These are phyloP conservation scores for Ectropis grisescens DNA, from an alignment of 1,140 invertebrate genomes.

Conservation along the genomic window DNA sequence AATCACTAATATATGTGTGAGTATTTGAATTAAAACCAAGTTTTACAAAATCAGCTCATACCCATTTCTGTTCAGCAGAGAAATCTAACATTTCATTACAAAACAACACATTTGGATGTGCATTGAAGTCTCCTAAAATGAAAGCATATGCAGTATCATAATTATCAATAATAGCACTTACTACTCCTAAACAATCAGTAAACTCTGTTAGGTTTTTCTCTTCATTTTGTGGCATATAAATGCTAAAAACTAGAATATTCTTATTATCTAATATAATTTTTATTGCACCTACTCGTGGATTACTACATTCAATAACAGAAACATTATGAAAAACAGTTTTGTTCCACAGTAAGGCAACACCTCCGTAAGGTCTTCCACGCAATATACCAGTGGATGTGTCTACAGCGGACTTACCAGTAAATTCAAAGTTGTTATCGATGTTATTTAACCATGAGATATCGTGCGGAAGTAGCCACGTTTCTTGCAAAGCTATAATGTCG, in stretches of 20 bases:
- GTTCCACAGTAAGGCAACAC: constrained; percentile 10
- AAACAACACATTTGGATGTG: background rate
- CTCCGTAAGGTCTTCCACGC: constrained; percentile 9
- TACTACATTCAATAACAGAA: background rate
- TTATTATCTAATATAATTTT: background rate
- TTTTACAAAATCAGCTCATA: background rate
- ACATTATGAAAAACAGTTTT: background rate
- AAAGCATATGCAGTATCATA: background rate
- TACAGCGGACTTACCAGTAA: constrained; percentile 10
- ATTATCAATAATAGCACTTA: background rate
- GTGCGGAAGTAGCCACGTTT: constrained; percentile 12
- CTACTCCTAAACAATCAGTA: background rate
- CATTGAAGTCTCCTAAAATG: background rate
- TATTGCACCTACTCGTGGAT: background rate
- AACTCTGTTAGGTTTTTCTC: background rate
- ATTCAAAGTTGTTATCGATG: constrained; percentile 8
- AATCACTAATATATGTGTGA: background rate
- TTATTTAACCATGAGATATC: constrained; percentile 6
- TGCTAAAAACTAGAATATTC: background rate
- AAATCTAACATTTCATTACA: constrained; percentile 1
- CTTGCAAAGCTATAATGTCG: constrained; percentile 13
- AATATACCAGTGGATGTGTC: constrained; percentile 4
- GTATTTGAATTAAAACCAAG: background rate
- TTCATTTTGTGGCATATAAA: background rate
- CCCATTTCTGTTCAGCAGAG: background rate